phyloP scores from a whole-genome alignment of 1,140 invertebrate genomes.

The Rhagoletis pomonella region DNA sequence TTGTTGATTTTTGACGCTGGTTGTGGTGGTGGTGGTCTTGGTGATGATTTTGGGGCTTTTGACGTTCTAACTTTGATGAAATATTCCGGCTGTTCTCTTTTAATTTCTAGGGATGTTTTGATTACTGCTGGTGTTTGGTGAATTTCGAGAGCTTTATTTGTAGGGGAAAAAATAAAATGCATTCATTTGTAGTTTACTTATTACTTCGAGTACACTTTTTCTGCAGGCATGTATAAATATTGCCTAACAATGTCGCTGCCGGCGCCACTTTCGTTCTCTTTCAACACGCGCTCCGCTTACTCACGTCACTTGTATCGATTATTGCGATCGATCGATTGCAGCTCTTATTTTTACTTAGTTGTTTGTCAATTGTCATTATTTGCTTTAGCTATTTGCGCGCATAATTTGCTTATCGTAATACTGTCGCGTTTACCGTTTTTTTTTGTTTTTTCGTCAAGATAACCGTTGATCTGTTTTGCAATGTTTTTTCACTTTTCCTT shows the following conservation, averaged over 20 bases:
- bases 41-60: not conserved
- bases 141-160: not conserved
- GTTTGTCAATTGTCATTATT: not conserved
- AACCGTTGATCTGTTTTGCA: not conserved
- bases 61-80: not conserved
- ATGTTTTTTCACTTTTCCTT: not conserved
- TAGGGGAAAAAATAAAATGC: not conserved
- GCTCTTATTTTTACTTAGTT: not conserved
- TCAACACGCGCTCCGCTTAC: not conserved
- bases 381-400: not conserved
- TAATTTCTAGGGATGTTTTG: not conserved
- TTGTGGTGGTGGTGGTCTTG: no score
- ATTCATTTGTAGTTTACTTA: not conserved
- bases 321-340: not conserved
- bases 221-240: not conserved
- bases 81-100: not conserved
- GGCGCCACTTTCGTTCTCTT: not conserved
- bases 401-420: conserved; percentile 23
- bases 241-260: not conserved
- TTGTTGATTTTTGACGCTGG: not conserved
- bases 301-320: not conserved
- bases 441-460: not conserved
- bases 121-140: not conserved
- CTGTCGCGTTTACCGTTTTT: not conserved
- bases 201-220: no score